Evolutionary conservation across 2,113 vertebrate genomes (phyloP), one percentile per base, ranked within the genome.

Genomic region (Capreolus pygargus): DNA sequence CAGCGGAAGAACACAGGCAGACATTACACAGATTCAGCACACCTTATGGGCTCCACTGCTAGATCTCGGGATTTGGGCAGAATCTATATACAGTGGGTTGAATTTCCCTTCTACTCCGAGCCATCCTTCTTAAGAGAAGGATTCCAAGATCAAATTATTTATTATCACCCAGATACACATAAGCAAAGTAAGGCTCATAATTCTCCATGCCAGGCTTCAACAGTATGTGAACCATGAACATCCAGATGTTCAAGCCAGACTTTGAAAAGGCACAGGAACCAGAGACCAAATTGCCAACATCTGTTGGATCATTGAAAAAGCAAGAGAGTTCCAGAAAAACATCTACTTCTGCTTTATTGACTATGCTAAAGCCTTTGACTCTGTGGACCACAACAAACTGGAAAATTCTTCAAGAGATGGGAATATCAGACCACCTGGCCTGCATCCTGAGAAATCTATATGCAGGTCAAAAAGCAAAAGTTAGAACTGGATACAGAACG

Each of bases 201-300:
- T 36, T 70, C n/a, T 70, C 19, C 64, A 70, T 0, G 19, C 21
- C 67, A 70, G n/a, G 67, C 67, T 70, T 70, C n/a, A 70, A 39
- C n/a, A 70, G 67, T 39, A 39, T 0, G 0, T 70, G 67, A 39
- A 39, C 19, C 2, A 13, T 39, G 67, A 70, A 70, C 5, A 39
- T 70, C 19, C 19, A 70, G 10, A 39, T 70, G 67, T 70, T 39
- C 67, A 70, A 39, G 19, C 5, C 3, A 19, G n/a, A 6, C 1
- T 70, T 70, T 1, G 19, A 39, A 39, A 70, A 70, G n/a, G 19
- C 67, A 70, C 19, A 70, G 67, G n/a, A 70, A 39, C 19, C n/a
- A 70, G 19, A 70, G 19, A 39, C 23, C 19, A 70, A 39, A 39
- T 12, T 39, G n/a, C 19, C 67, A 70, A 70, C n/a, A 70, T 39